Base-by-base conservation (phyloP, 2,888 invertebrate genomes). In the Crioceris asparagi region DNA sequence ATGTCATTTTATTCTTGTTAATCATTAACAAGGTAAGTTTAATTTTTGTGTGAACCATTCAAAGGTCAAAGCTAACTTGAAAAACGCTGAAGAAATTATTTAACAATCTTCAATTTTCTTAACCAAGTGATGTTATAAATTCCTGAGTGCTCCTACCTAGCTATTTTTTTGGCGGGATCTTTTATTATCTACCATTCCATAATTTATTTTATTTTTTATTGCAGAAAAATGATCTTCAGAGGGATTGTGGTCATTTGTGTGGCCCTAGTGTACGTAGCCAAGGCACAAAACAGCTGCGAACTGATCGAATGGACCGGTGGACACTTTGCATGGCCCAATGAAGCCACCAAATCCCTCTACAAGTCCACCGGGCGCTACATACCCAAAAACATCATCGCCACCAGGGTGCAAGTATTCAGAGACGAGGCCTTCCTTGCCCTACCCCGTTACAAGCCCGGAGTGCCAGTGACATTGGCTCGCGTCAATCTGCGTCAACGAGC, bases 401-500 rank as follows among this genome's bases (percentile, higher is more conserved):
- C 77, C 3, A 63, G 75, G 17, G 66, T 67, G 0, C 76, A 76
- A 54, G 66, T 77, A 29, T 67, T 66, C 51, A 66, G 66, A 25
- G 72, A 76, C 35, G 65, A 67, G 17, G 68, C 67, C 1, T 70
- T 69, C 46, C 36, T 77, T 15, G 75, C 74, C 0, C 48, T 76
- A 46, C 77, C 77, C 0, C 66, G 77, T 48, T 71, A 71, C 57
- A 76, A 75, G 43, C 66, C 68, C 7, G 82, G 82, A 2, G 74
- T 80, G 1, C 70, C 81, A 1, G 75, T 77, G 10, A 79, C 81
- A 1, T 60, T 83, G 14, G 82, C 78, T 37, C 68, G 66, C 40
- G 61, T 72, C 2, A 60, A 62, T 1, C 52, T 74, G 18, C 66
- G 65, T 40, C 58, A 63, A 2, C 60, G 55, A 25, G 66, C 68